These are phyloP conservation scores for Thymelicus sylvestris DNA, from an alignment of 2,888 invertebrate genomes.

Conservation along the genomic window DNA sequence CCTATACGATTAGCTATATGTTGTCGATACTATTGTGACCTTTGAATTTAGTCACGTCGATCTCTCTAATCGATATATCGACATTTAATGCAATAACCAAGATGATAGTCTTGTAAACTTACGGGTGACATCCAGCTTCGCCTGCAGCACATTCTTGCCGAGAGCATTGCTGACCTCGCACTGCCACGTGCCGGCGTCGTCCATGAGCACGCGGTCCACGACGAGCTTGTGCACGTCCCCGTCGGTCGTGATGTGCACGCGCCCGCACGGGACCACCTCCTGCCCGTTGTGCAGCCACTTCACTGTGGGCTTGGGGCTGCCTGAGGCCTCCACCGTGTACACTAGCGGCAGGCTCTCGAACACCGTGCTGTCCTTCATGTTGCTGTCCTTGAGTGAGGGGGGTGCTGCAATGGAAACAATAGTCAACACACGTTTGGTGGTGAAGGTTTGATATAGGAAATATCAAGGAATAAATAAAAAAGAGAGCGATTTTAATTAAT, in stretches of 20 bases:
- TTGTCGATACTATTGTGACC: no score
- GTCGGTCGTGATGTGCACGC: constrained; percentile 86
- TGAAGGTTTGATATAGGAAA: background rate
- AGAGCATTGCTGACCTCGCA: constrained; percentile 92
- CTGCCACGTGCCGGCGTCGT: constrained; percentile 93
- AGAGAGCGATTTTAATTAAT: no score
- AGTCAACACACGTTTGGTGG: background rate
- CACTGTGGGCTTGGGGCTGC: constrained; percentile 90
- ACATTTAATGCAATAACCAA: no score
- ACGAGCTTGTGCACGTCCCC: constrained; percentile 90
- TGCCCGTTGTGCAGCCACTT: constrained; percentile 92
- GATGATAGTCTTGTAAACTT: constrained; percentile 56
- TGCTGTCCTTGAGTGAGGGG: constrained; percentile 89
- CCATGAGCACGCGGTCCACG: constrained; percentile 87
- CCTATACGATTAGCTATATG: no score
- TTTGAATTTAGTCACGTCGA: no score
- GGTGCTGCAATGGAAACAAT: constrained; percentile 79
- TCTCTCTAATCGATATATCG: no score
- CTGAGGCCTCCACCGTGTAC: constrained; percentile 91
- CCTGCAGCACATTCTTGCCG: constrained; percentile 91
- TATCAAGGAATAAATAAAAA: no score
- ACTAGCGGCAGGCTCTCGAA: constrained; percentile 93
- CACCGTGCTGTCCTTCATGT: constrained; percentile 89
- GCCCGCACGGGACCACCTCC: constrained; percentile 87
- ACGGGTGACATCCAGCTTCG: constrained; percentile 90